Evolutionary conservation across 2,888 invertebrate genomes (phyloP).

Genomic region (Ptilodon capucinus): DNA sequence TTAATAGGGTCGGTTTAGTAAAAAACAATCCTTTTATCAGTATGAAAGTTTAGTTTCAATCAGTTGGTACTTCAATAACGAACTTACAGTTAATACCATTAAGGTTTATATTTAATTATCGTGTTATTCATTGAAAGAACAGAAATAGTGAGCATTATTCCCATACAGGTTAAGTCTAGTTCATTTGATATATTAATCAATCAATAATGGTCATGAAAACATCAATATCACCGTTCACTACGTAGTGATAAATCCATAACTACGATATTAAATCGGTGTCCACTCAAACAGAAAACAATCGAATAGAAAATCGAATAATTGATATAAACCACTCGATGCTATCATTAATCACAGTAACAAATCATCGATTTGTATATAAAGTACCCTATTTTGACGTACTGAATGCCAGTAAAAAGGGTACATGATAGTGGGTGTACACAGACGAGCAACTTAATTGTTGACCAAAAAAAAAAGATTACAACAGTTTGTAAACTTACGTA

Average conservation of each 20-base stretch:
- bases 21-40: too few species aligned
- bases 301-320: slow-evolving; percentile 59
- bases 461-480: too few species aligned
- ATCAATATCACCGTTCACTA: slow-evolving; percentile 13
- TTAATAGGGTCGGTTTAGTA: too few species aligned
- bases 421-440: slow-evolving; percentile 20
- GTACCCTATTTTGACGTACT: slow-evolving; percentile 53
- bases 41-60: too few species aligned
- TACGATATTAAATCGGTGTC: slow-evolving; percentile 42
- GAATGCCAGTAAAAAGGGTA: slow-evolving; percentile 43
- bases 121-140: too few species aligned
- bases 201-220: neutral
- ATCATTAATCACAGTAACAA: slow-evolving; percentile 61
- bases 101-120: too few species aligned
- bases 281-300: slow-evolving; percentile 51
- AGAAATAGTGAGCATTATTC: too few species aligned
- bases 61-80: too few species aligned
- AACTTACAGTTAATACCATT: too few species aligned
- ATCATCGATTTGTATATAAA: slow-evolving; percentile 52
- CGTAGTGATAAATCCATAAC: slow-evolving; percentile 32
- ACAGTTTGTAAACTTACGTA: too few species aligned
- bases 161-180: too few species aligned
- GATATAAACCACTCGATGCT: slow-evolving; percentile 51
- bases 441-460: neutral
- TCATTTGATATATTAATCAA: slow-evolving; percentile 3